phyloP scores from a whole-genome alignment of 2,888 invertebrate species.

The Horisme vitalbata region DNA sequence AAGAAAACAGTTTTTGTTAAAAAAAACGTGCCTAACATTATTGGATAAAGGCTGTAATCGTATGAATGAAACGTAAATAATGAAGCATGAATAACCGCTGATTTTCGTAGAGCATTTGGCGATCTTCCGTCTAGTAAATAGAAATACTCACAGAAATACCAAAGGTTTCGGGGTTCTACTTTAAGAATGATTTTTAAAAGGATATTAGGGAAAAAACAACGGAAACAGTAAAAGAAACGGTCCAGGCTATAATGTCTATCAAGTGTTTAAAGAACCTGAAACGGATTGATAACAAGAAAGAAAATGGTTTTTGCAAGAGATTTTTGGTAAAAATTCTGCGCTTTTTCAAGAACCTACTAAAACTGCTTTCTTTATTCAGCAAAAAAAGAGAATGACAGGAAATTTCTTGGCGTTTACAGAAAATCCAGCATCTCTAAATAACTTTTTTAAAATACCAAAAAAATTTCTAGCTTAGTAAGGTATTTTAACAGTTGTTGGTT shows the following conservation, averaged over 20 bases:
- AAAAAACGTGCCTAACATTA: too few species aligned
- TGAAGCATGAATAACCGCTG: neutral
- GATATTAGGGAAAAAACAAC: slow-evolving; percentile 2
- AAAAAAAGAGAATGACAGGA: too few species aligned
- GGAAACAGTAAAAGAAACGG: slow-evolving; percentile 16
- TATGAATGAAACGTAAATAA: neutral
- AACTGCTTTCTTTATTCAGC: too few species aligned
- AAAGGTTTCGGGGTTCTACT: neutral
- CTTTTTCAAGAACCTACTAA: too few species aligned
- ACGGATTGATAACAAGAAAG: slow-evolving; percentile 28
- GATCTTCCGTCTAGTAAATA: neutral
- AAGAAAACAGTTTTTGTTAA: too few species aligned
- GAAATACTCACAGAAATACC: neutral
- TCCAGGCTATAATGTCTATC: slow-evolving; percentile 20
- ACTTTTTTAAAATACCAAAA: too few species aligned
- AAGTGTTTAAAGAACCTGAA: slow-evolving; percentile 29
- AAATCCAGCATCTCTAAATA: too few species aligned
- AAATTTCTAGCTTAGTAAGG: too few species aligned
- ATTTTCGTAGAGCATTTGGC: neutral
- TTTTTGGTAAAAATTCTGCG: slow-evolving; percentile 5
- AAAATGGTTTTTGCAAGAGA: slow-evolving; percentile 2
- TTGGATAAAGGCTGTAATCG: too few species aligned
- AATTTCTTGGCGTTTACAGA: too few species aligned
- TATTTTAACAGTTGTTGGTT: too few species aligned
- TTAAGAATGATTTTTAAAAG: neutral